A percentile compares a stretch with the other conserved stretches of the same genome.
Conservation (phyloP, 2,797 vertebrate species). For the Pogonophryne albipinna region DNA sequence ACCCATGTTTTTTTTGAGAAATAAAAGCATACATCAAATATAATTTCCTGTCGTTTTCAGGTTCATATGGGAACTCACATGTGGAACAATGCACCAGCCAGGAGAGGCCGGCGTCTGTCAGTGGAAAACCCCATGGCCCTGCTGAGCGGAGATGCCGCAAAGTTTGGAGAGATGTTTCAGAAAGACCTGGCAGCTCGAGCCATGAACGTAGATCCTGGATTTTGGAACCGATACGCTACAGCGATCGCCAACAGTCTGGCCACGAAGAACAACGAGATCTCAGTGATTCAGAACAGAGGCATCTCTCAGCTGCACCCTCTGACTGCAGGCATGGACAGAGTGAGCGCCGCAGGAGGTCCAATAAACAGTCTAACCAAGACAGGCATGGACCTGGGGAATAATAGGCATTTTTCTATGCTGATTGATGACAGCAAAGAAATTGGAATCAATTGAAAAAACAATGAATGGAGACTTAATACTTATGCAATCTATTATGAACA, state of each 20-base stretch:
- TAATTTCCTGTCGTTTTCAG: conserved; percentile 71
- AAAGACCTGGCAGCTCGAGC: conserved; percentile 94
- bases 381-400: conserved; percentile 87
- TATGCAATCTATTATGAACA: conserved; percentile 80
- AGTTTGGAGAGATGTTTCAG: conserved; percentile 96
- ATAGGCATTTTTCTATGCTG: conserved; percentile 95
- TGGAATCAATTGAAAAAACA: conserved; percentile 92
- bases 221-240: conserved; percentile 96
- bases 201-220: conserved; percentile 94
- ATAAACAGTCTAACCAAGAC: conserved; percentile 90
- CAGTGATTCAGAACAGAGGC: conserved; percentile 96
- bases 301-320: conserved; percentile 92
- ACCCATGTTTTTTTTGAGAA: neutral
- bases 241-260: conserved; percentile 95
- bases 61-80: conserved; percentile 99
- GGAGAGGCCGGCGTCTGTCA: conserved; percentile 93
- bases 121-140: conserved; percentile 96
- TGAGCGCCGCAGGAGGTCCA: conserved; percentile 86
- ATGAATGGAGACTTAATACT: conserved; percentile 59
- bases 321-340: conserved; percentile 89
- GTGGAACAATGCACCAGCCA: conserved; percentile 96
- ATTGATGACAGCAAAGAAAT: conserved; percentile 98
- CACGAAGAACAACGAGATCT: conserved; percentile 98
- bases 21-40: conserved; percentile 4
- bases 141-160: conserved; percentile 91